Base-by-base conservation (phyloP, 2,888 invertebrate genomes). In the Macrosoma leucophasiata region DNA sequence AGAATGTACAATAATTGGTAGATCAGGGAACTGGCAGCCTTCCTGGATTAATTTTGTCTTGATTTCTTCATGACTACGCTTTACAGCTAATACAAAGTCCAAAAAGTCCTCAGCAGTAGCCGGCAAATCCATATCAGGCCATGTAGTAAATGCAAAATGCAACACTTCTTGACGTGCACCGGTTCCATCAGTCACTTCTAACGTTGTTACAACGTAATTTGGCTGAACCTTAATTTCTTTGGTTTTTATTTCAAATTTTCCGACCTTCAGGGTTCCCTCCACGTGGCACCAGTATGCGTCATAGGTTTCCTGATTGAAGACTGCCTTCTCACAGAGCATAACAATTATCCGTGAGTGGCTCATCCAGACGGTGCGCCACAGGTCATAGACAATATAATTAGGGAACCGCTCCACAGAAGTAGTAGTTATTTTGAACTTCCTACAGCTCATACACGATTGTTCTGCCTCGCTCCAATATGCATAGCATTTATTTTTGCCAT, bases 311-410 rank as follows among this genome's bases (percentile, higher is more conserved):
- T 13, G 21, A 13, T 29, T 29, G 13, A 29, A 29, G n/a, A 19
- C 17, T 20, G 29, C 13, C 8, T 29, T 20, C 13, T 29, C 29
- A 13, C 29, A 29, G 13, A 29, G 29, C 29, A 29, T 29, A 2
- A 29, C 29, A 20, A 29, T 20, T 12, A 20, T 29, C 13, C 13
- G 29, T 13, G 29, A 29, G 18, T 20, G 29, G 20, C 7, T 10
- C 21, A 29, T 29, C 29, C 29, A 29, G n/a, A 28, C 27, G 3
- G 18, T 28, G 9, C 27, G 27, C 27, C 30, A 31, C 20, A 26
- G 18, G 8, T 33, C 17, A 14, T 29, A 24, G 23, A 4, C 5
- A 24, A 23, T 10, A 10, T 23, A 23, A 23, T 26, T 12, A 26
- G 26, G 26, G 8, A 14, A 15, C 26, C 8, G 14, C 15, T 12